phyloP scores from a whole-genome alignment of 2,888 invertebrate genomes.

The Callimorpha dominula region DNA sequence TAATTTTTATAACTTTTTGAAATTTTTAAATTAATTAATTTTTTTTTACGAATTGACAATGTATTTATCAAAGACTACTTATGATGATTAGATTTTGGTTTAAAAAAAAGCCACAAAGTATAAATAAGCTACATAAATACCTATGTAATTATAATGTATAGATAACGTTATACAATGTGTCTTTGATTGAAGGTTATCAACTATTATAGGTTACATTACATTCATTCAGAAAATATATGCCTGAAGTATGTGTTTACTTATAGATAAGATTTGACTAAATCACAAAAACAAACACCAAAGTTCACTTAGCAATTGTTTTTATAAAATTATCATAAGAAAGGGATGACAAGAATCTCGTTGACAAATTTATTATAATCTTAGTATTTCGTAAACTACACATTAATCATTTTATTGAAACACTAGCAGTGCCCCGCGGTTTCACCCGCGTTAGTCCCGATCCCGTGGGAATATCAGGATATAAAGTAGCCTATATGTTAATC shows the following conservation, averaged over 20 bases:
- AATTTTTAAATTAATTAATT: not conserved
- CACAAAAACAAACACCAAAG: not conserved
- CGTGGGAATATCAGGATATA: too few species aligned
- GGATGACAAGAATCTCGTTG: not conserved
- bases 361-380: not conserved
- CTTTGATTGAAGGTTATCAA: constrained; percentile 31
- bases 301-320: not conserved
- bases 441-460: too few species aligned
- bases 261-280: constrained; percentile 4
- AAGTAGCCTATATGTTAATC: too few species aligned
- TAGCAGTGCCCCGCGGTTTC: too few species aligned
- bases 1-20: too few species aligned
- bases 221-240: constrained; percentile 38
- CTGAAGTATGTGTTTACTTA: constrained; percentile 27
- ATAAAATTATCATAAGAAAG: not conserved
- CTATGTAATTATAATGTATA: not conserved
- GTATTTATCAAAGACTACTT: too few species aligned
- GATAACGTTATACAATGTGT: not conserved
- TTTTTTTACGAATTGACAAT: too few species aligned
- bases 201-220: constrained; percentile 19
- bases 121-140: not conserved
- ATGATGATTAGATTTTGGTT: not conserved
- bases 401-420: not conserved
- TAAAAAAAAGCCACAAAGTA: not conserved
- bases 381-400: not conserved